Evolutionary conservation across 1,140 invertebrate species (phyloP), one percentile per base, ranked within the genome.

Genomic region (Rhyacophila brunnea): DNA sequence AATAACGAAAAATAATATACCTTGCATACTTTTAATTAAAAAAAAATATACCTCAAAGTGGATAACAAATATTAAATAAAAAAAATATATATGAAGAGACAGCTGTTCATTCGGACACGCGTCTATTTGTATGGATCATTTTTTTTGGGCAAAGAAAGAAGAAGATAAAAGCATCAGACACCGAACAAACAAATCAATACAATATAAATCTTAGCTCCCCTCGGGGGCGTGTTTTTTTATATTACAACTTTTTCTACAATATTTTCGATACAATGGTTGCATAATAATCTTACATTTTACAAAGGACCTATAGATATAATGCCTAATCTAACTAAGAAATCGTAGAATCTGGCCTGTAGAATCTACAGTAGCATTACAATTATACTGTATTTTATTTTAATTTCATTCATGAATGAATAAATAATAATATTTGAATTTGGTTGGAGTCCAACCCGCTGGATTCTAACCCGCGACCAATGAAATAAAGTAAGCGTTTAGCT

Each of bases 21-120:
- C n/a, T n/a, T n/a, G n/a, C n/a, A n/a, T n/a, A n/a, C n/a, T n/a
- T n/a, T n/a, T n/a, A n/a, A n/a, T n/a, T n/a, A n/a, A n/a, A n/a
- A n/a, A n/a, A n/a, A n/a, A n/a, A n/a, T n/a, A 45, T 15, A 20
- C 43, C 43, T 45, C 43, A 28, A 28, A 28, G 9, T n/a, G 9
- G 43, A 45, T 23, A 32, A 32, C 11, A 49, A 46, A n/a, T 17
- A 19, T 46, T 58, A 36, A n/a, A n/a, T n/a, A n/a, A n/a, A n/a
- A n/a, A n/a, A n/a, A n/a, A n/a, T n/a, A n/a, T n/a, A n/a, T n/a
- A n/a, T n/a, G n/a, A 51, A 59, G 43, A 34, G 54, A 46, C 62
- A 64, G 62, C 60, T 64, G 62, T 64, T 64, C 60, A 42, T 54
- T 49, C 17, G 54, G 54, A 51, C 62, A 48, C 57, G 51, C 57